A percentile compares a stretch with the other conserved stretches of the same genome.
Evolutionary conservation across 2,888 invertebrate species (phyloP).

Genomic region (Argyra leucocephala): DNA sequence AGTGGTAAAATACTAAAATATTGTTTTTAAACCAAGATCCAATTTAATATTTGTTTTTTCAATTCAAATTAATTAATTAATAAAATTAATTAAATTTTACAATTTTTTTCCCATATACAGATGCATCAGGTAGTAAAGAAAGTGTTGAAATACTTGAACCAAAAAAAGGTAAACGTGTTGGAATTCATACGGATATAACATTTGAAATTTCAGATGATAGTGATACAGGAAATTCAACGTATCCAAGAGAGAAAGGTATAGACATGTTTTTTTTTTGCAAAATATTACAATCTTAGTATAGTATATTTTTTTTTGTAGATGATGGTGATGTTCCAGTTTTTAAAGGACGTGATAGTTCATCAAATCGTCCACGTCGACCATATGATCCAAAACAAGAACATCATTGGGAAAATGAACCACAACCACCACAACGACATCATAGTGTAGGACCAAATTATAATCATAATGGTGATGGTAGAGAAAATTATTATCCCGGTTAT

Average conservation of each 20-base stretch:
- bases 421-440: not conserved
- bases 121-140: constrained; percentile 36
- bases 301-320: constrained; percentile 26
- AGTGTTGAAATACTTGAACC: constrained; percentile 41
- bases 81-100: too few relatives aligned
- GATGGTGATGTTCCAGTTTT: constrained; percentile 39
- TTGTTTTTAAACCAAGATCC: not conserved
- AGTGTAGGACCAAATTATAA: not conserved
- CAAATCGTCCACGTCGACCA: constrained; percentile 32
- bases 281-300: not conserved
- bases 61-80: not conserved
- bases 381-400: constrained; percentile 33
- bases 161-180: constrained; percentile 40
- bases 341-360: constrained; percentile 35
- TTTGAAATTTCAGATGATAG: constrained; percentile 40
- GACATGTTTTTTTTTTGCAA: too few relatives aligned
- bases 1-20: too few relatives aligned
- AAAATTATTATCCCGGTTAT: constrained; percentile 2
- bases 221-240: constrained; percentile 36
- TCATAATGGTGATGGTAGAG: not conserved
- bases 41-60: not conserved
- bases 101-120: not conserved
- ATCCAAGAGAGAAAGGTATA: constrained; percentile 35
- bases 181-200: constrained; percentile 43
- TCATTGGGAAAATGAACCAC: constrained; percentile 34